Conservation (phyloP, 1,140 invertebrate species). For the Arctopsyche grandis region DNA sequence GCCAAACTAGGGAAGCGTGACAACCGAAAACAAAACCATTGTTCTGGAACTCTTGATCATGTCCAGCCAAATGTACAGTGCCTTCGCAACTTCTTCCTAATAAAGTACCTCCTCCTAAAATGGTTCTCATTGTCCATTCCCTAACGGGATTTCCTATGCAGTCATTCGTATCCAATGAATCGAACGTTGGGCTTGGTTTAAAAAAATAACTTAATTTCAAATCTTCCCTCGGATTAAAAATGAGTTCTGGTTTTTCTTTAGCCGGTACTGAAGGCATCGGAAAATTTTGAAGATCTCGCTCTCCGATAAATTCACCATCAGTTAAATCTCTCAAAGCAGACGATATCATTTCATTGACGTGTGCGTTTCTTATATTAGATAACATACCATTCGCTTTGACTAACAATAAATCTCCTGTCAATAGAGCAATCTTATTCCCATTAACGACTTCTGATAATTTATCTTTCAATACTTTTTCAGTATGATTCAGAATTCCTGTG, state of each 20-base stretch:
- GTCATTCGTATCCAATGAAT: constrained; percentile 62
- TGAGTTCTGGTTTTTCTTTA: constrained; percentile 57
- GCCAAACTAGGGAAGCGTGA: constrained; percentile 85
- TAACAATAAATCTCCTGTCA: constrained; percentile 90
- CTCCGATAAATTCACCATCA: constrained; percentile 85
- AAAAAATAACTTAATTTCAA: constrained; percentile 59
- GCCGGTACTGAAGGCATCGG: constrained; percentile 74
- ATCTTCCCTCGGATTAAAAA: constrained; percentile 54
- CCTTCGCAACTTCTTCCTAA: constrained; percentile 85
- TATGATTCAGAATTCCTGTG: constrained; percentile 77
- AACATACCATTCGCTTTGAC: constrained; percentile 83
- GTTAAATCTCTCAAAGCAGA: constrained; percentile 82
- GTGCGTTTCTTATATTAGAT: constrained; percentile 73
- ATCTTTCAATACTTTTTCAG: constrained; percentile 61
- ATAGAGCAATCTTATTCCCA: constrained; percentile 90
- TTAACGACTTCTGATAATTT: constrained; percentile 62
- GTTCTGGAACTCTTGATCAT: constrained; percentile 71
- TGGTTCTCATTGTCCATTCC: constrained; percentile 85
- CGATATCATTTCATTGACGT: constrained; percentile 86
- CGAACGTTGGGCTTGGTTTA: constrained; percentile 40
- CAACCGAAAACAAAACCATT: constrained; percentile 85
- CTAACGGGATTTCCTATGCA: constrained; percentile 72
- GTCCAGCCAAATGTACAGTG: constrained; percentile 80
- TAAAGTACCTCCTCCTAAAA: constrained; percentile 79
- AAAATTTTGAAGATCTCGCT: constrained; percentile 81